Percentiles rank a stretch among this genome's conserved stretches.
Evolutionary conservation across 2,113 vertebrate species (phyloP).

Genomic region (Elgaria multicarinata): DNA sequence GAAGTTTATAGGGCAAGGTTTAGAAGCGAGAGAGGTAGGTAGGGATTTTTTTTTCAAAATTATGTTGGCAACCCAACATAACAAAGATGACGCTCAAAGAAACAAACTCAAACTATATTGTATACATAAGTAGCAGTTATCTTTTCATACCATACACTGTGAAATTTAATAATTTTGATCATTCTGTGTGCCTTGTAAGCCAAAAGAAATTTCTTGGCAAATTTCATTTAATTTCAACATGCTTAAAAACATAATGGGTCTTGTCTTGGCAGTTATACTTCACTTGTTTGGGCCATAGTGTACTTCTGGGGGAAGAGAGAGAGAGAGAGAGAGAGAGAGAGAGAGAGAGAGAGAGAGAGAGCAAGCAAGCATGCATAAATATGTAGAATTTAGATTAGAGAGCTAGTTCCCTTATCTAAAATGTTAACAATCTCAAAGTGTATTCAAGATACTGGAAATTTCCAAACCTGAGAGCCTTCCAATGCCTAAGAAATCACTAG

Average conservation of each 20-base stretch:
- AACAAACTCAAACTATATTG: not conserved
- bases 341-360: too few species aligned
- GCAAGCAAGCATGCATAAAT: too few species aligned
- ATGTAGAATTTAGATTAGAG: not conserved
- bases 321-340: too few species aligned
- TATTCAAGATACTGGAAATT: not conserved
- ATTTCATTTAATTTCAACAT: conserved; percentile 17
- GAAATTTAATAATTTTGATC: not conserved
- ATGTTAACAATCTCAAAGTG: not conserved
- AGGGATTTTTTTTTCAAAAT: not conserved
- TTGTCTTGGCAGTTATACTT: not conserved
- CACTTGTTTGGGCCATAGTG: not conserved
- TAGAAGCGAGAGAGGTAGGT: too few species aligned
- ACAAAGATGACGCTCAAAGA: not conserved
- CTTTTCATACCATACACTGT: not conserved
- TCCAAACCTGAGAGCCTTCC: not conserved
- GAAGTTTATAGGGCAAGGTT: too few species aligned
- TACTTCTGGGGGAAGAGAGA: not conserved
- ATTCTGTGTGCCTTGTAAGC: not conserved
- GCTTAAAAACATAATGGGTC: not conserved
- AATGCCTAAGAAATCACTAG: not conserved
- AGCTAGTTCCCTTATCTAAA: not conserved
- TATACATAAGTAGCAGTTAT: not conserved
- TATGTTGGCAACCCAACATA: not conserved
- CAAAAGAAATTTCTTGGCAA: not conserved